Base-by-base conservation (phyloP, 2,888 invertebrate genomes). In the Plagiodera versicolora region DNA sequence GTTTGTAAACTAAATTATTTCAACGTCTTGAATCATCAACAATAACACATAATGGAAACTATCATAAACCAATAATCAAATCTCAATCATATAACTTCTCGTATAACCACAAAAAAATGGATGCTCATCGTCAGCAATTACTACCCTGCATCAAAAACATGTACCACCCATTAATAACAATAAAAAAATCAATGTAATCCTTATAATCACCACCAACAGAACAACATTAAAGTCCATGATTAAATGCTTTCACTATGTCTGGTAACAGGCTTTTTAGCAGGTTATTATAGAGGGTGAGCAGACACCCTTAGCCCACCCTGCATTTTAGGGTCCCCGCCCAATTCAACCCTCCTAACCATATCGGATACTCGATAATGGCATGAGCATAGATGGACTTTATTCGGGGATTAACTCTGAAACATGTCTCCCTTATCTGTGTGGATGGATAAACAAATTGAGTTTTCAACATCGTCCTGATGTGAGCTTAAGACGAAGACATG, bases 291-390 rank as follows among this genome's bases (percentile, higher is more conserved):
- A 55, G 60, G 64, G 60, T 60, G 51, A 47, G 51, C 56, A 56
- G 58, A 64, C 71, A 68, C 71, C 68, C 71, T 62, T 61, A 61
- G 57, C 66, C 67, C 68, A 67, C 70, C 69, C 68, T 66, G 65
- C 64, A 56, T 65, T 70, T 69, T 62, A 64, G 54, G 63, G 47
- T 61, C 66, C 66, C 64, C 68, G 67, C 68, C 66, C 69, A 59
- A 49, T 61, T 63, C 48, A 60, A 58, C 64, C 65, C 67, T 66
- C 65, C 58, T 62, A 65, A 58, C 60, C 62, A 60, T 63, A 66
- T 66, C 68, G 53, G 61, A 63, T 63, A 59, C 58, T 60, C 58
- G 28, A n/a, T 56, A 59, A 61, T 53, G 50, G 50, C 32, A 46
- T 20, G 47, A 47, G 35, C 53, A 52, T 46, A 50, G 46, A 39